Evolutionary conservation across 2,113 vertebrate species (phyloP).

Genomic region (Lamprologus callipterus): DNA sequence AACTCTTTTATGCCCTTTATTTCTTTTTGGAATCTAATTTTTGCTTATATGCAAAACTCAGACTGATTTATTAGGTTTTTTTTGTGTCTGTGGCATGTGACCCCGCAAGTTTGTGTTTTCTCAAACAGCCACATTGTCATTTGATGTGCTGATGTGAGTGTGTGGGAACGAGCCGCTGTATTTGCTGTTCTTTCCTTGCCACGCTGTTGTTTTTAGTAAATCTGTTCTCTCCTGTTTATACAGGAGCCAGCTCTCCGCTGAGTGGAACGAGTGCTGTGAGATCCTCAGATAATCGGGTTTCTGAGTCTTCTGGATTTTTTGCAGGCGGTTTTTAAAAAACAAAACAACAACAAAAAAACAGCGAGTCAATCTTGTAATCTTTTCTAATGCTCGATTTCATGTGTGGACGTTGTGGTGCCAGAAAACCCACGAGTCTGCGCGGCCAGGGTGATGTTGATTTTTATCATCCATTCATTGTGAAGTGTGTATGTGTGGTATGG

Average conservation of each 20-base stretch:
- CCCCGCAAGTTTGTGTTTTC: constrained; percentile 24
- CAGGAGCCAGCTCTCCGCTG: constrained; percentile 8
- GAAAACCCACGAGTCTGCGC: neutral
- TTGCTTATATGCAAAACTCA: neutral
- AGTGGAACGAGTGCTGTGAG: neutral
- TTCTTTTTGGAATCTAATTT: neutral
- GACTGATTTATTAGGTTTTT: neutral
- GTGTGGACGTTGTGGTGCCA: neutral
- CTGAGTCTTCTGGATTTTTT: neutral
- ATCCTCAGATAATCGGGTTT: constrained; percentile 26
- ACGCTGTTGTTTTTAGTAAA: constrained; percentile 63
- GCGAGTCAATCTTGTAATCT: neutral
- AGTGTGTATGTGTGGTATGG: neutral
- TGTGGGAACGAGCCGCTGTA: constrained; percentile 63
- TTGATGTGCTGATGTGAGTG: constrained; percentile 41
- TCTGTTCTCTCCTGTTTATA: constrained; percentile 53
- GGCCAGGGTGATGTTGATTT: neutral
- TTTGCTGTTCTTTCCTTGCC: constrained; percentile 66
- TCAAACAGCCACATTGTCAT: constrained; percentile 18
- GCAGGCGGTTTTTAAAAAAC: neutral
- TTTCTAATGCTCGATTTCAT: neutral
- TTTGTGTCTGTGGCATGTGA: constrained; percentile 2
- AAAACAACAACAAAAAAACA: neutral
- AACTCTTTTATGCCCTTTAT: neutral
- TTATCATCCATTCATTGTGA: neutral